phyloP scores from a whole-genome alignment of 2,888 invertebrate genomes.

The Allophyes oxyacanthae region DNA sequence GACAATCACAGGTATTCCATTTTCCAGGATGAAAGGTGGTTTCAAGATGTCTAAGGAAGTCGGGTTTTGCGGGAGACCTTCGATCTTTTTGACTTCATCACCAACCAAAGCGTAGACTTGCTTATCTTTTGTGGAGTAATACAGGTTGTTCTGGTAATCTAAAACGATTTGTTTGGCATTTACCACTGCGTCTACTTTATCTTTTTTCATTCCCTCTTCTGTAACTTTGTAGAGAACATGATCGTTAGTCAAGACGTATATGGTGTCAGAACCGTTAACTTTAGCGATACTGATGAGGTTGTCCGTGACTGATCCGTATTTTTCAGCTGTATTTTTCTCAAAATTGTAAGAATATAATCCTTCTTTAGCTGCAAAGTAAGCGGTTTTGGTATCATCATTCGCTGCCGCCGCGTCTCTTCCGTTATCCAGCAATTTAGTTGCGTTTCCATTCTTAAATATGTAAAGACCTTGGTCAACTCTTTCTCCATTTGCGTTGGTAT shows the following conservation, averaged over 20 bases:
- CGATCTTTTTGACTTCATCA: slow-evolving; percentile 64
- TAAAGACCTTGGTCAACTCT: slow-evolving; percentile 64
- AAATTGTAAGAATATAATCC: slow-evolving; percentile 69
- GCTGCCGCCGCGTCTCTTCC: slow-evolving; percentile 65
- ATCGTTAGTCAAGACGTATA: slow-evolving; percentile 73
- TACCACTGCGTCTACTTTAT: slow-evolving; percentile 62
- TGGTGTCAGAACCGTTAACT: slow-evolving; percentile 62
- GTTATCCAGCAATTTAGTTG: slow-evolving; percentile 64
- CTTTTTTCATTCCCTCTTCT: slow-evolving; percentile 70
- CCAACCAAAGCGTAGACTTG: slow-evolving; percentile 61
- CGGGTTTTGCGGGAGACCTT: slow-evolving; percentile 68
- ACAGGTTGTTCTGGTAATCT: slow-evolving; percentile 73
- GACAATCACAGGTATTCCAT: slow-evolving; percentile 63
- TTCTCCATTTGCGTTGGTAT: slow-evolving; percentile 51
- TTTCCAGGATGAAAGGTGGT: slow-evolving; percentile 67
- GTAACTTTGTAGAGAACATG: slow-evolving; percentile 72
- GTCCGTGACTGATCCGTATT: slow-evolving; percentile 71
- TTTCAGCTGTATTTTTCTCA: slow-evolving; percentile 59
- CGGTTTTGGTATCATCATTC: slow-evolving; percentile 59
- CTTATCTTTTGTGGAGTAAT: slow-evolving; percentile 68
- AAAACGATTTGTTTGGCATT: slow-evolving; percentile 72
- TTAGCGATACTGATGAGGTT: slow-evolving; percentile 67
- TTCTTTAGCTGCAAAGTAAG: slow-evolving; percentile 68
- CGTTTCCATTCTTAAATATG: slow-evolving; percentile 50
- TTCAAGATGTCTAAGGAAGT: slow-evolving; percentile 62